Evolutionary conservation across 2,888 invertebrate species (phyloP).

Genomic region (Acronicta alni): DNA sequence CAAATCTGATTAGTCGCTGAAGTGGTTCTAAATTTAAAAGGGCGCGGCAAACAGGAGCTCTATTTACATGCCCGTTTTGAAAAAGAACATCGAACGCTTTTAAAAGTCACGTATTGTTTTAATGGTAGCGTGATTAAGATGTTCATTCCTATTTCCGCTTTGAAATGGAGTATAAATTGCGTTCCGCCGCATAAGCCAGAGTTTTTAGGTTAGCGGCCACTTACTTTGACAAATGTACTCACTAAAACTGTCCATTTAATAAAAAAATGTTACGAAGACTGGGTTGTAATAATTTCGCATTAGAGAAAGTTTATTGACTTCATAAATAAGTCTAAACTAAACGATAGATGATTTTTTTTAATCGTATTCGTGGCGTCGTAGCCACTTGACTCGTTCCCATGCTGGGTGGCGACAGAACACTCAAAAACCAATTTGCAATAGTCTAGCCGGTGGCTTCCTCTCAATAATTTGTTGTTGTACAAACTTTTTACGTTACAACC

Average conservation of each 20-base stretch:
- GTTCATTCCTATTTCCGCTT: slow-evolving; percentile 66
- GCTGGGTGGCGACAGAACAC: slow-evolving; percentile 88
- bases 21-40: slow-evolving; percentile 88
- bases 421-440: slow-evolving; percentile 84
- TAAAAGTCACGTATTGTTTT: slow-evolving; percentile 76
- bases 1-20: slow-evolving; percentile 86
- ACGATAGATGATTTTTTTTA: slow-evolving; percentile 66
- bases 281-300: slow-evolving; percentile 61
- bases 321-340: slow-evolving; percentile 65
- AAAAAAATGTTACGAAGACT: slow-evolving; percentile 52
- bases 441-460: slow-evolving; percentile 83
- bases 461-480: slow-evolving; percentile 59
- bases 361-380: slow-evolving; percentile 70
- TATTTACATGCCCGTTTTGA: slow-evolving; percentile 79
- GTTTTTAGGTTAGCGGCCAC: slow-evolving; percentile 36
- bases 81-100: slow-evolving; percentile 75
- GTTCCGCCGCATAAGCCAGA: background rate
- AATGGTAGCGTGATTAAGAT: slow-evolving; percentile 80
- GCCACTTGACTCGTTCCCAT: slow-evolving; percentile 79
- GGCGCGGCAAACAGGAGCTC: slow-evolving; percentile 68
- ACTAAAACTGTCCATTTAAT: slow-evolving; percentile 24
- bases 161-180: slow-evolving; percentile 33
- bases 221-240: slow-evolving; percentile 29
- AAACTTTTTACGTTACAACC: slow-evolving; percentile 62
- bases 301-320: slow-evolving; percentile 78